Base-by-base conservation (phyloP, 2,888 invertebrate genomes). In the Aleiodes testaceus region DNA sequence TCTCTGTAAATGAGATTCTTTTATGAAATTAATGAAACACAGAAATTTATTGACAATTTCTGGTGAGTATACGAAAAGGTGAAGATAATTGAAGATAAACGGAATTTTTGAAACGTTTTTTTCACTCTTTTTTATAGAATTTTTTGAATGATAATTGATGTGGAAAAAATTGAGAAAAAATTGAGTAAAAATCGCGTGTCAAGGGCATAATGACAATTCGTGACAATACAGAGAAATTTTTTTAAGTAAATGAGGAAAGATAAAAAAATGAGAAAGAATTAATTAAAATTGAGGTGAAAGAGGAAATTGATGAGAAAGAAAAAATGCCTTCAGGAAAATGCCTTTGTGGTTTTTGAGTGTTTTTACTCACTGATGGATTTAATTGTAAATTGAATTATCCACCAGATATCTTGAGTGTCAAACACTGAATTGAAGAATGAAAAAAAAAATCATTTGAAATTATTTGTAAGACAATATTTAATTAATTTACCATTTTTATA, bases 261-360 rank as follows among this genome's bases (percentile, higher is more conserved):
- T 5, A 7, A 36, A 36, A 6, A 59, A 36, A 53, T 53, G 26
- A 18, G 18, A n/a, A 14, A 30, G 30, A 55, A 9, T 16, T n/a
- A 53, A 26, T n/a, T 42, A 42, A 36, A 59, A 36, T 59, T 59
- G 14, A 59, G 53, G 7, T 52, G 18, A 52, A 20, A 20, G 22
- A 22, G 5, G 22, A 22, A 42, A 59, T 16, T 18, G 18, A 59
- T 59, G 14, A 20, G 3, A n/a, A 49, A 26, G 5, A 18, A 59
- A 30, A 59, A 42, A 59, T 59, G 59, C 59, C 59, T 59, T 59
- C 59, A 59, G 42, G 18, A 59, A 36, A 59, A 59, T 59, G 59
- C 59, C 59, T 59, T 59, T 59, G 59, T 18, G 59, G 36, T 59
- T 59, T n/a, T 42, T 9, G 59, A 16, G n/a, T 59, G 36, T 59